These are phyloP conservation scores for Acanthornis magna DNA, from an alignment of 2,797 vertebrate species.

Conservation along the genomic window DNA sequence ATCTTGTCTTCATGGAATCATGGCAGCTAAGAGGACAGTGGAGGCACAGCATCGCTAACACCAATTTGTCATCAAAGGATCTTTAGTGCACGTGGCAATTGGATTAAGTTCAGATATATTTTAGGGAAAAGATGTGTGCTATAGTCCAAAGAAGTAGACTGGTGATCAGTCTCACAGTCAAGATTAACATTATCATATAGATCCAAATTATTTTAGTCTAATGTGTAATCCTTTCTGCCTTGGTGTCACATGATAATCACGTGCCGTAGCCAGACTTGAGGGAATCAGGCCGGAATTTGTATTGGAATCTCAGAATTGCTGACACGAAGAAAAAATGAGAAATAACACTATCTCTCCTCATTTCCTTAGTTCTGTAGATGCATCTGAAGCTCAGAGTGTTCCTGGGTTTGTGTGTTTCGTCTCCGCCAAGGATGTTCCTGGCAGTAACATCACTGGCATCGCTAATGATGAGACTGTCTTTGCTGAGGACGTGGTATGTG, in stretches of 20 bases:
- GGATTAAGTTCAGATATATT: neutral
- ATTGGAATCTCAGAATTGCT: accelerated
- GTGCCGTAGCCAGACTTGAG: neutral
- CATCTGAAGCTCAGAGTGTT: constrained; percentile 75
- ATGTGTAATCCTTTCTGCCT: neutral
- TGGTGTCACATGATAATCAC: neutral
- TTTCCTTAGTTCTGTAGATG: constrained; percentile 80
- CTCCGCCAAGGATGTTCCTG: constrained; percentile 84
- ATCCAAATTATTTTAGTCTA: neutral
- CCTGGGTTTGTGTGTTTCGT: constrained; percentile 86
- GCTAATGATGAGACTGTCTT: constrained; percentile 85
- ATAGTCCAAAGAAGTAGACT: neutral
- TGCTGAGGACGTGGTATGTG: constrained; percentile 80
- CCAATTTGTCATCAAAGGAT: neutral
- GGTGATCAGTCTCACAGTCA: neutral
- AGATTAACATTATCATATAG: neutral
- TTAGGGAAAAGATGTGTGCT: neutral
- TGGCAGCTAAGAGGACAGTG: neutral
- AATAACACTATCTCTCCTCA: neutral
- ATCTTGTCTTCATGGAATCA: neutral
- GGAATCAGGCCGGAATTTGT: neutral
- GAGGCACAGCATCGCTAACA: neutral
- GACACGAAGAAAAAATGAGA: neutral
- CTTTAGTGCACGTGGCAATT: neutral
- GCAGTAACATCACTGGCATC: constrained; percentile 83